Evolutionary conservation across 2,888 invertebrate species (phyloP), one percentile per base, ranked within the genome.

Genomic region (Mythimna pallens): DNA sequence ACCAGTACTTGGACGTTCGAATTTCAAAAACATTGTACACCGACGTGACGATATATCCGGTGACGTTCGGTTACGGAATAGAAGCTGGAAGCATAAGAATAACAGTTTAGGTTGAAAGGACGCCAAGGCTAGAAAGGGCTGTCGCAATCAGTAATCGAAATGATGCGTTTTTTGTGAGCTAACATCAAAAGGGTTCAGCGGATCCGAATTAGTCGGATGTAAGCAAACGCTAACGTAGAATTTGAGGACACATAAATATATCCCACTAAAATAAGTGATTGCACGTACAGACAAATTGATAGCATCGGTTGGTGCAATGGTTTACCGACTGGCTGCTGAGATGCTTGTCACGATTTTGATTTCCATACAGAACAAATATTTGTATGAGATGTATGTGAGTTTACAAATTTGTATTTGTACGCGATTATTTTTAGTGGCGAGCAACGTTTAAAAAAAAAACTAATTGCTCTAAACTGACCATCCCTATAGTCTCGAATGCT

Each of bases 41-140:
- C 93, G 94, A 93, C 94, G 93, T 95, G 94, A 94, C 94, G 94
- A 90, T 91, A 92, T 93, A 94, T 95, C 95, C 95, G 95, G 94
- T 94, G 94, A 93, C 94, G 92, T 90, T 90, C 90, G 89, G 89
- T 82, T 84, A 73, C 76, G 76, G 73, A 83, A 80, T 82, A 76
- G 81, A 81, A 80, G 57, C 50, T 84, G 84, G 59, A 84, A 81
- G 59, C 67, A 10, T 83, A 76, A 76, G 83, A 76, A 82, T 76
- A 83, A 81, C 81, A 73, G 69, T 83, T 72, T 70, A 67, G 54
- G 47, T 82, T 82, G 72, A 78, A 80, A 82, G 8, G 61, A 61
- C 55, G 82, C 72, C 79, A 82, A 82, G 25, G 20, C 50, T 36
- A 58, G 65, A 62, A 52, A 81, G 65, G 70, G 77, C 54, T 70